These are phyloP conservation scores for Aculops lycopersici DNA, from an alignment of 1,140 invertebrate species.

Conservation along the genomic window DNA sequence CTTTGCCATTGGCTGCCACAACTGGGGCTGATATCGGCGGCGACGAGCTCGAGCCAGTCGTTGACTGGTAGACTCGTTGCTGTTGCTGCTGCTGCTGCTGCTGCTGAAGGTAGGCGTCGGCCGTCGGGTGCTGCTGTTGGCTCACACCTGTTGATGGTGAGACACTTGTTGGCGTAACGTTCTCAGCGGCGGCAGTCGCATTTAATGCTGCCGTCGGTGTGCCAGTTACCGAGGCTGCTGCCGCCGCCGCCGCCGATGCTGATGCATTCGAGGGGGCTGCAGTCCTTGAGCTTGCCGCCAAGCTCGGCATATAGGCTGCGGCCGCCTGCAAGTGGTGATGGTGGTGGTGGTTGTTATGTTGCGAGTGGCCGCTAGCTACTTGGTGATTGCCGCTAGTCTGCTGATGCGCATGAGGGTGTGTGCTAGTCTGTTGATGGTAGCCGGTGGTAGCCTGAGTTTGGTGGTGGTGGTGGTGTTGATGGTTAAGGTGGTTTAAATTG, in stretches of 20 bases:
- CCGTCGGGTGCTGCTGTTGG: too few relatives aligned
- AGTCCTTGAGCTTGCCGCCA: too few relatives aligned
- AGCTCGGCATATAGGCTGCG: too few relatives aligned
- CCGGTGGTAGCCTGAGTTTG: not conserved
- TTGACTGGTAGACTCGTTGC: not conserved
- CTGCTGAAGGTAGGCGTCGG: too few relatives aligned
- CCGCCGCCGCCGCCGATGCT: too few relatives aligned
- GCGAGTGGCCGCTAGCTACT: slow-evolving; percentile 3
- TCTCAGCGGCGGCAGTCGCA: not conserved
- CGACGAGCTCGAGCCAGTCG: not conserved
- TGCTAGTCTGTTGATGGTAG: not conserved
- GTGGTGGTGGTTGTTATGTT: slow-evolving; percentile 1
- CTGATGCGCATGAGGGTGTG: not conserved
- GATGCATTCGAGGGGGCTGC: too few relatives aligned
- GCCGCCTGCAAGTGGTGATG: not conserved
- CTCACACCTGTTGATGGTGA: too few relatives aligned
- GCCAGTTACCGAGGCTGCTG: not conserved
- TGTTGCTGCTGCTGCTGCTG: too few relatives aligned
- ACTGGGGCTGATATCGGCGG: not conserved
- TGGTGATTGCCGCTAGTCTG: not conserved
- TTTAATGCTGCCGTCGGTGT: not conserved
- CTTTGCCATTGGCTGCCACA: too few relatives aligned
- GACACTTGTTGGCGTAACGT: too few relatives aligned
- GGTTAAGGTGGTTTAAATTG: too few relatives aligned
- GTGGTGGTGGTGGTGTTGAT: slow-evolving; percentile 1